phyloP scores from a whole-genome alignment of 1,140 invertebrate genomes.

The Lucilia cuprina region DNA sequence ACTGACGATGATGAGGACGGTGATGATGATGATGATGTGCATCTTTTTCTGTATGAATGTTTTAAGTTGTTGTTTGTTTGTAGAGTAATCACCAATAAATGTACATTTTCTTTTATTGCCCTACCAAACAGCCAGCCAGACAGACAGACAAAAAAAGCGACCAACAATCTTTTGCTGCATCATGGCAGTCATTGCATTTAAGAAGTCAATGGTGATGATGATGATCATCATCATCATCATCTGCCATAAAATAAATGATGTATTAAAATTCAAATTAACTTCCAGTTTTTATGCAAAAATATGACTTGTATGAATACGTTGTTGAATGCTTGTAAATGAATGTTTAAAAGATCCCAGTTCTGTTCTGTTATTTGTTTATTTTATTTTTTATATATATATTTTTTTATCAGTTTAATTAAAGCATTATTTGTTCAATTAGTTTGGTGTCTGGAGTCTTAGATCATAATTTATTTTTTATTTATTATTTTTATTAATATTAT shows the following conservation, averaged over 20 bases:
- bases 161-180: background rate
- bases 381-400: too few relatives aligned
- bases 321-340: background rate
- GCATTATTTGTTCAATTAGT: background rate
- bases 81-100: too few relatives aligned
- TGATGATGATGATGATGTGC: slow-evolving; percentile 7
- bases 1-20: background rate
- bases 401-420: background rate
- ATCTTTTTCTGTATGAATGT: background rate
- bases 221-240: background rate
- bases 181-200: background rate
- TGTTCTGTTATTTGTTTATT: too few relatives aligned
- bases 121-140: background rate
- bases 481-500: too few relatives aligned
- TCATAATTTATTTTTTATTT: background rate
- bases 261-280: slow-evolving; percentile 15
- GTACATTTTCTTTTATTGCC: background rate
- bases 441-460: background rate
- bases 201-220: background rate
- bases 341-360: background rate
- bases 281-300: background rate
- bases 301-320: background rate
- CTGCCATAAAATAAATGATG: background rate
- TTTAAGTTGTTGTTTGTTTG: background rate
- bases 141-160: too few relatives aligned